Evolutionary conservation across 2,797 vertebrate species (phyloP).

Genomic region (Sternarchorhynchus goeldii): DNA sequence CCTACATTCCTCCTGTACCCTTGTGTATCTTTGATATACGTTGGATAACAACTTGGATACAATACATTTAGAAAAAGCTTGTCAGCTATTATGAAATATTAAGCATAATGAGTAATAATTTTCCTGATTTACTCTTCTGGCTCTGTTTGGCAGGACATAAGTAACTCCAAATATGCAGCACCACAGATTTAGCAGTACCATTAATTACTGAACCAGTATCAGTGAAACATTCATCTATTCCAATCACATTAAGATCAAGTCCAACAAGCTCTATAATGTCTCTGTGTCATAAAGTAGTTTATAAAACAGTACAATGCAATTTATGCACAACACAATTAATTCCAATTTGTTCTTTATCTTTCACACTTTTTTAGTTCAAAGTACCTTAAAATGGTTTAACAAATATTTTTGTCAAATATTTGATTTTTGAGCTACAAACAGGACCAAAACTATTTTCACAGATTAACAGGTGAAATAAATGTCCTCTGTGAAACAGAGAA

Average conservation of each 20-base stretch:
- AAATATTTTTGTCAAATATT: too few species aligned
- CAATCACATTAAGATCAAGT: background rate
- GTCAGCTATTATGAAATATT: constrained; percentile 15
- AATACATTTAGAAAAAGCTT: constrained; percentile 24
- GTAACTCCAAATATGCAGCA: constrained; percentile 32
- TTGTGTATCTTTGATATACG: constrained; percentile 2
- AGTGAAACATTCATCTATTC: background rate
- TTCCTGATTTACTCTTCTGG: constrained; percentile 18
- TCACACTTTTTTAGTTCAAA: too few species aligned
- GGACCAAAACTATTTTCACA: too few species aligned
- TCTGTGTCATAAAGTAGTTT: background rate
- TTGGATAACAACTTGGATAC: constrained; percentile 12
- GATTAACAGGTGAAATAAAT: background rate
- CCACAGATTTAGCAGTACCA: constrained; percentile 3
- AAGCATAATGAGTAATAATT: constrained; percentile 6
- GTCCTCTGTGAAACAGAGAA: background rate
- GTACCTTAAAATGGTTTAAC: too few species aligned
- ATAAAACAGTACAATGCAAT: background rate
- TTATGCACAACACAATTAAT: background rate
- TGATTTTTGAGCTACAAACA: too few species aligned
- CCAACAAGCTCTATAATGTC: background rate
- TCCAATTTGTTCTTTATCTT: too few species aligned
- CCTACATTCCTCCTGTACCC: background rate
- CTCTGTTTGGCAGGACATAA: constrained; percentile 9
- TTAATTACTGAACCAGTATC: background rate